Percentiles rank a stretch among this genome's conserved stretches.
Conservation (phyloP, 2,797 vertebrate species). For the Myioborus miniatus region DNA sequence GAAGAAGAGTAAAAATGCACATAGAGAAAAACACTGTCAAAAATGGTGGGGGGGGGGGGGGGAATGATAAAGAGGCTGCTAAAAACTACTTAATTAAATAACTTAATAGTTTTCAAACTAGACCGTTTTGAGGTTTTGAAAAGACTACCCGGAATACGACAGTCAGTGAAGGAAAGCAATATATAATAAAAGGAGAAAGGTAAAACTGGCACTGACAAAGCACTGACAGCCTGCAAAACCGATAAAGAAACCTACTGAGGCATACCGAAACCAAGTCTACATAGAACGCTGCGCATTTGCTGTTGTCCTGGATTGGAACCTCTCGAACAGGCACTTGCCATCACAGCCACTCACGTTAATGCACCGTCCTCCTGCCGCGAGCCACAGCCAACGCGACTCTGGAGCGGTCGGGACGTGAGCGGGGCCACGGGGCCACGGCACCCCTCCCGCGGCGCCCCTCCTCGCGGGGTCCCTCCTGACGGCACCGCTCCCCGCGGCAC, state of each 20-base stretch:
- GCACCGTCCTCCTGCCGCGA: not conserved
- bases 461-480: too few relatives aligned
- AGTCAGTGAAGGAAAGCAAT: not conserved
- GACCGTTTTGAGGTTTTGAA: not conserved
- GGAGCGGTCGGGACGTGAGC: not conserved
- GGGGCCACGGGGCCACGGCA: accelerated
- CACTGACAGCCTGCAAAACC: not conserved
- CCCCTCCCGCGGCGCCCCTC: too few relatives aligned
- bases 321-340: accelerated
- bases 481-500: too few relatives aligned
- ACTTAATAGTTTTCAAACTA: not conserved
- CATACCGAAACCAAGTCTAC: not conserved
- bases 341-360: not conserved
- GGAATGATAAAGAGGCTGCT: not conserved
- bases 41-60: accelerated
- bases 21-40: not conserved
- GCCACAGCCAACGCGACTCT: not conserved
- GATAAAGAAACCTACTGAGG: not conserved
- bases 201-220: not conserved
- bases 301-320: too few relatives aligned
- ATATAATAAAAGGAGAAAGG: not conserved
- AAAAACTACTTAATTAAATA: not conserved
- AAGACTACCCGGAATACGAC: not conserved
- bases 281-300: too few relatives aligned
- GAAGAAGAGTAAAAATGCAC: not conserved